Evolutionary conservation across 2,888 invertebrate genomes (phyloP).

Genomic region (Ernsta delagoae): DNA sequence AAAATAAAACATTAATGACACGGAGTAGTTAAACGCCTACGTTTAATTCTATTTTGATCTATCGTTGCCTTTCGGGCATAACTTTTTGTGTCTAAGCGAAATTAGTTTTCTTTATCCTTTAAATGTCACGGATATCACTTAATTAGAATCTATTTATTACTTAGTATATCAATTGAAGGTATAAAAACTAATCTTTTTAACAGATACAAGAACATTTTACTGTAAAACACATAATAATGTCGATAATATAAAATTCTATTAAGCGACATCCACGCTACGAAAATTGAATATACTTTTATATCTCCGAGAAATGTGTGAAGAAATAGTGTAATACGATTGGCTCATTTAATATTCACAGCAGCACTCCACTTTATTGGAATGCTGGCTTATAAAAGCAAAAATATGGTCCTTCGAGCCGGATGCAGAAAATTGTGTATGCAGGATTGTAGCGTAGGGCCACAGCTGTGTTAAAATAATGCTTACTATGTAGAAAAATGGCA

Average conservation of each 20-base stretch:
- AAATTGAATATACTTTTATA: slow-evolving; percentile 27
- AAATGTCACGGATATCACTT: no score
- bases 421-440: slow-evolving; percentile 35
- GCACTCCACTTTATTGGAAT: slow-evolving; percentile 37
- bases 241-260: slow-evolving; percentile 11
- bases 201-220: not conserved
- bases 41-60: no score
- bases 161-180: no score
- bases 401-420: slow-evolving; percentile 35
- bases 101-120: no score
- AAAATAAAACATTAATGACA: no score
- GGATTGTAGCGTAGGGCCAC: slow-evolving; percentile 30
- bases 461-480: slow-evolving; percentile 22
- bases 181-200: no score
- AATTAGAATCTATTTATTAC: no score
- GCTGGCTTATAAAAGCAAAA: slow-evolving; percentile 38
- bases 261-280: slow-evolving; percentile 21
- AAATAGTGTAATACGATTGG: slow-evolving; percentile 34
- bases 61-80: no score
- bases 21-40: no score
- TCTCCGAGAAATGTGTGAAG: slow-evolving; percentile 32
- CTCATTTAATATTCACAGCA: slow-evolving; percentile 36
- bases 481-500: slow-evolving; percentile 23
- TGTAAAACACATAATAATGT: not conserved
- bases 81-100: no score